Evolutionary conservation across 2,797 vertebrate genomes (phyloP).

Genomic region (Bufotes viridis): DNA sequence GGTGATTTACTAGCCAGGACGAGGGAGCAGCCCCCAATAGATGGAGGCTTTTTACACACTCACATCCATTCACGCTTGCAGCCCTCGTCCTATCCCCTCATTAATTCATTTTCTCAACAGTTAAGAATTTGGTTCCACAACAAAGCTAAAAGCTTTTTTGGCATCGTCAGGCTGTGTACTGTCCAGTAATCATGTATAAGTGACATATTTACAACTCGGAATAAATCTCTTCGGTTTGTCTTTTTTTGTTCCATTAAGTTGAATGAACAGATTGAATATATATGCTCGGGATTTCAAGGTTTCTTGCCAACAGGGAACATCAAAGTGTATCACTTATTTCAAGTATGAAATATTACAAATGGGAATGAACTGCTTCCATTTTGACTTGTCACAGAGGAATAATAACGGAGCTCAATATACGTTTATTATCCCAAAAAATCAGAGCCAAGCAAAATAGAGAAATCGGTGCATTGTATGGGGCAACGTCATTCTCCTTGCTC

Average conservation of each 20-base stretch:
- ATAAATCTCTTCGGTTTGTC: constrained; percentile 82
- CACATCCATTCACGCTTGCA: constrained; percentile 62
- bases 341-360: constrained; percentile 72
- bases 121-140: constrained; percentile 83
- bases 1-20: constrained; percentile 78
- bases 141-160: constrained; percentile 88
- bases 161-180: constrained; percentile 77
- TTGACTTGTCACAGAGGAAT: constrained; percentile 67
- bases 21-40: constrained; percentile 63
- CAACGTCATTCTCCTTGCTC: neutral
- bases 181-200: constrained; percentile 83
- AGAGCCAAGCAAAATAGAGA: constrained; percentile 36
- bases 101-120: constrained; percentile 86
- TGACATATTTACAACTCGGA: constrained; percentile 81
- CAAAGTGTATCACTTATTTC: constrained; percentile 71
- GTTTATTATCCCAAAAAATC: constrained; percentile 14
- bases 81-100: constrained; percentile 74
- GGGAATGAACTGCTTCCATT: constrained; percentile 66
- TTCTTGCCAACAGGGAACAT: constrained; percentile 79
- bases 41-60: constrained; percentile 65
- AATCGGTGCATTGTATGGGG: constrained; percentile 29
- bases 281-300: constrained; percentile 71
- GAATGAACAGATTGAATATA: constrained; percentile 70
- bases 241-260: constrained; percentile 80
- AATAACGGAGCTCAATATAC: constrained; percentile 50